Percentiles rank a stretch among this genome's conserved stretches.
Conservation (phyloP, 37 sponge, comb jelly and placozoan species). For the Crambe crambe region DNA sequence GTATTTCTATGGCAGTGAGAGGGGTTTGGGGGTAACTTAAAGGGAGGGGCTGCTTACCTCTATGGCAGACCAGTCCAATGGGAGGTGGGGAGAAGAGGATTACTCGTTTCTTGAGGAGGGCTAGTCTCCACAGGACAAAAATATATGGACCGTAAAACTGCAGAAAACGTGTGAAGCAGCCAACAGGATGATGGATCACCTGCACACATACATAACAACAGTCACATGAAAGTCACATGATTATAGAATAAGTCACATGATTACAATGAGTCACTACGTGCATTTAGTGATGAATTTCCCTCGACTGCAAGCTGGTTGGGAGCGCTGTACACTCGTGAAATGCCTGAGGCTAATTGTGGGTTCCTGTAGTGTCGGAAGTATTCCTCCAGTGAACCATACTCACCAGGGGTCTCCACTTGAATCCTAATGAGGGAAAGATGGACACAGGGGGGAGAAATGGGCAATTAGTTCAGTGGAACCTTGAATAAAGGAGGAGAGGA, state of each 20-base stretch:
- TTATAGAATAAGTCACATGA: slow-evolving; percentile 1
- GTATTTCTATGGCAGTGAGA: background rate
- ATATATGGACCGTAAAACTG: slow-evolving; percentile 79
- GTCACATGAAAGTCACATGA: background rate
- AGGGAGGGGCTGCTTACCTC: slow-evolving; percentile 58
- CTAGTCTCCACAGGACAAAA: slow-evolving; percentile 93
- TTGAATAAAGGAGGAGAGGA: no score
- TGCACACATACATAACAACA: background rate
- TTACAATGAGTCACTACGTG: background rate
- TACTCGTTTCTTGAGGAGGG: slow-evolving; percentile 85
- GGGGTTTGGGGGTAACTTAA: background rate
- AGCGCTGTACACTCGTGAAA: background rate
- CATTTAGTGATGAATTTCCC: background rate
- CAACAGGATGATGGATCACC: slow-evolving; percentile 61
- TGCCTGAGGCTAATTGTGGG: background rate
- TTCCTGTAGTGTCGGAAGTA: slow-evolving; percentile 54
- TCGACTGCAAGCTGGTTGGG: no score
- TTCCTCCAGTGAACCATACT: slow-evolving; percentile 72
- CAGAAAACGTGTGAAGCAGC: slow-evolving; percentile 67
- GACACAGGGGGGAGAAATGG: background rate
- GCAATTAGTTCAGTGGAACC: no score
- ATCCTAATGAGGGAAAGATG: slow-evolving; percentile 11
- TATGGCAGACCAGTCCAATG: slow-evolving; percentile 73
- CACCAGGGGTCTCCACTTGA: slow-evolving; percentile 66
- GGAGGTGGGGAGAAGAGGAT: slow-evolving; percentile 93